Evolutionary conservation across 2,888 invertebrate species (phyloP), one percentile per base, ranked within the genome.

Genomic region (Drosophila vallismaia): DNA sequence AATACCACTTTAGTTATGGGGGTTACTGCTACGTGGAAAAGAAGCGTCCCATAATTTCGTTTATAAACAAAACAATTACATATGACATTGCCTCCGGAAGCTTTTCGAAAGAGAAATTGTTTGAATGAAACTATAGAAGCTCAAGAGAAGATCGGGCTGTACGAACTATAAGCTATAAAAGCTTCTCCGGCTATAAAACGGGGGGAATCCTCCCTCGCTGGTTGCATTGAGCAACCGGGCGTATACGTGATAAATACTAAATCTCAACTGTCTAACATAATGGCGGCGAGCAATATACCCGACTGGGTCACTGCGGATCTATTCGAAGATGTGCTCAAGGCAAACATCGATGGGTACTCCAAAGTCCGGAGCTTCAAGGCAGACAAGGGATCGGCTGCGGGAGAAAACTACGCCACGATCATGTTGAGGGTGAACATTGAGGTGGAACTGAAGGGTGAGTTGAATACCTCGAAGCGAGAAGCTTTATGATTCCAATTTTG

Each of bases 331-430:
- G 38, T 75, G 2, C 57, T 87, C 0, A 62, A 73, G 42, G 56
- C 71, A 0, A 67, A 52, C 8, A 59, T 87, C 1, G 28, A 55
- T 7, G 76, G 72, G 1, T 84, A 72, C n/a, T 55, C 58, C 2
- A 76, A 72, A 55, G 72, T 82, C 0, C 75, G 68, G 45, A 76
- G n/a, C 10, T 77, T 86, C 3, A 77, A 69, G 45, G 55, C 69
- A 7, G 49, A 26, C 8, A 71, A 69, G 1, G 90, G 89, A 9
- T 62, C 74, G 6, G 77, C 70, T 2, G 76, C 84, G 0, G 91
- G 90, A 0, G 91, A 91, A 64, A 91, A 91, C 63, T 91, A 88
- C 69, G 75, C 87, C 14, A 90, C 91, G 0, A 53, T 88, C 3
- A 88, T 91, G 86, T 40, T 89, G 19, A 78, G 90, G 10, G 28